Conservation (phyloP, 2,797 vertebrate species). For the Pantherophis alleghaniensis region DNA sequence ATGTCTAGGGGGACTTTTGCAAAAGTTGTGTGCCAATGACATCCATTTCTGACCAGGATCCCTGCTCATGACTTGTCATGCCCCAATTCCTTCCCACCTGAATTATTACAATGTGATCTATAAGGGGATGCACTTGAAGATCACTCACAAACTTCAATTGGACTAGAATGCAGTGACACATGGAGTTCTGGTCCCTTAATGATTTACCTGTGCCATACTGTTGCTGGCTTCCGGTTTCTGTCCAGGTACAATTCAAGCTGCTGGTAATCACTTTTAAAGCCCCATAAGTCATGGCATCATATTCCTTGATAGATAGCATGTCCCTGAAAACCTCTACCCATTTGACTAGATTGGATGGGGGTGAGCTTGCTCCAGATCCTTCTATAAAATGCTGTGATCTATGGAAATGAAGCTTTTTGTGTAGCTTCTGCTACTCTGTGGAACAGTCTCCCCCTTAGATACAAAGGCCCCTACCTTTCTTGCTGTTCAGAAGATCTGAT, state of each 20-base stretch:
- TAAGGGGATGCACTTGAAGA: background rate
- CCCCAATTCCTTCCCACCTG: background rate
- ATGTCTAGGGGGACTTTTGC: background rate
- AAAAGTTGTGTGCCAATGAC: background rate
- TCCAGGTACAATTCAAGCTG: background rate
- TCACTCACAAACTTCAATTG: background rate
- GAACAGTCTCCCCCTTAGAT: background rate
- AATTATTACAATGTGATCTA: background rate
- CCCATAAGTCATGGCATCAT: background rate
- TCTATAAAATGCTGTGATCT: background rate
- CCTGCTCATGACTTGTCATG: background rate
- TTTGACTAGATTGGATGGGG: background rate
- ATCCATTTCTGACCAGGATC: background rate
- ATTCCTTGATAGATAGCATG: background rate
- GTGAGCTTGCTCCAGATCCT: background rate
- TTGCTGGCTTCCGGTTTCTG: background rate
- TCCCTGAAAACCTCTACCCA: background rate
- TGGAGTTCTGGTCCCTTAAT: background rate
- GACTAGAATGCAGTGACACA: background rate
- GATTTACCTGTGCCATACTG: background rate
- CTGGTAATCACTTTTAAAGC: background rate
- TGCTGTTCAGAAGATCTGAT: background rate
- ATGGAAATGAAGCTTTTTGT: background rate
- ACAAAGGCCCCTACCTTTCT: background rate
- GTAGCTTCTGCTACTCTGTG: background rate